A percentile compares a stretch with the other conserved stretches of the same genome.
These are phyloP conservation scores for Lasioglossum marginatum DNA, from an alignment of 2,888 invertebrate species.

Conservation along the genomic window DNA sequence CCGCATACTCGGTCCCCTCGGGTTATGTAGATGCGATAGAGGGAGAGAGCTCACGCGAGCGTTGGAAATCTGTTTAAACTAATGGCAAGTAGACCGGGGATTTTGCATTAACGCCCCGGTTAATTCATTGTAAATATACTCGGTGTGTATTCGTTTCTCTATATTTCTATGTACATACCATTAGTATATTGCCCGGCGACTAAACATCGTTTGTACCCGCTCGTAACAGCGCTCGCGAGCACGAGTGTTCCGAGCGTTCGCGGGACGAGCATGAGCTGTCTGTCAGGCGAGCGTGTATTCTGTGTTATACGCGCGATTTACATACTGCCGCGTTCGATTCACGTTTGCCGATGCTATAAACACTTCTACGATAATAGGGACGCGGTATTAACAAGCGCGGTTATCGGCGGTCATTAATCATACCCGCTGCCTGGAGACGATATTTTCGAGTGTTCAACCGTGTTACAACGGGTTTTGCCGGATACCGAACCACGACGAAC, in stretches of 20 bases:
- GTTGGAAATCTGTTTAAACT: slow-evolving; percentile 77
- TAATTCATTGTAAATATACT: slow-evolving; percentile 80
- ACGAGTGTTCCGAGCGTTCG: slow-evolving; percentile 16
- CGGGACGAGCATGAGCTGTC: slow-evolving; percentile 27
- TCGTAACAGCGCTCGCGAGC: slow-evolving; percentile 48
- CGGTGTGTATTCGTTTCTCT: slow-evolving; percentile 78
- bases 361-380: slow-evolving; percentile 69
- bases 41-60: slow-evolving; percentile 35
- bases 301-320: slow-evolving; percentile 73
- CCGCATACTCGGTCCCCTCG: slow-evolving; percentile 39
- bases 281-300: slow-evolving; percentile 37
- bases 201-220: slow-evolving; percentile 73
- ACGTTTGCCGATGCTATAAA: slow-evolving; percentile 67
- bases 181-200: slow-evolving; percentile 77
- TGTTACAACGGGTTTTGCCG: slow-evolving; percentile 37
- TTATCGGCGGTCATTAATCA: slow-evolving; percentile 65
- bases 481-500: neutral
- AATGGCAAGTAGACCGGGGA: slow-evolving; percentile 73
- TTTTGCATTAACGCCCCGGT: slow-evolving; percentile 79
- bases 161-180: slow-evolving; percentile 80
- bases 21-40: slow-evolving; percentile 64
- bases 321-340: slow-evolving; percentile 75
- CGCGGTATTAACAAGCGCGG: slow-evolving; percentile 64
- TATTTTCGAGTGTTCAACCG: slow-evolving; percentile 49
- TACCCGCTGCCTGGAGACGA: slow-evolving; percentile 49